Evolutionary conservation across 2,113 vertebrate species (phyloP).

Genomic region (Eulacestoma nigropectus): DNA sequence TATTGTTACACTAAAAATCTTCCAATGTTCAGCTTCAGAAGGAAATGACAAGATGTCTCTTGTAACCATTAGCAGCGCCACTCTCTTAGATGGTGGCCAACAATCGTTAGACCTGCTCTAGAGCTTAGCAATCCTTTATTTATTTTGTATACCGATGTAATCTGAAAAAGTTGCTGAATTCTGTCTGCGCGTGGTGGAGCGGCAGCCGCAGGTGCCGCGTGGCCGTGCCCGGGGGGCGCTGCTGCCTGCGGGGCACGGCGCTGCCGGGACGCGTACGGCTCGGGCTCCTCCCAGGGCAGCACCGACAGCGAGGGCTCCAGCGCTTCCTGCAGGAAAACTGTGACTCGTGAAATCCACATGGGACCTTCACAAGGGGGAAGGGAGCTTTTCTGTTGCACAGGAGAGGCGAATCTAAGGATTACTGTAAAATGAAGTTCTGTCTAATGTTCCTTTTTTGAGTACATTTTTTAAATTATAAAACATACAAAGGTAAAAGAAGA

Average conservation of each 20-base stretch:
- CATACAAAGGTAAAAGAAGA: constrained; percentile 20
- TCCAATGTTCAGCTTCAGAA: not conserved
- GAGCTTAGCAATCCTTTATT: not conserved
- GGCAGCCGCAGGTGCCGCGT: not conserved
- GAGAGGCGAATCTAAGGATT: not conserved
- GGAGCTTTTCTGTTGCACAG: not conserved
- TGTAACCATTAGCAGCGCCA: not conserved
- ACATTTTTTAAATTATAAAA: constrained; percentile 19
- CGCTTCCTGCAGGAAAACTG: not conserved
- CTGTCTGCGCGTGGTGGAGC: not conserved
- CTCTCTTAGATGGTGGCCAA: not conserved
- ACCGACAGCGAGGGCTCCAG: not conserved
- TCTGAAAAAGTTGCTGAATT: not conserved
- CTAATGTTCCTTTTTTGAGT: constrained; percentile 31
- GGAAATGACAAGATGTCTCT: not conserved
- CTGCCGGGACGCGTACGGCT: not conserved
- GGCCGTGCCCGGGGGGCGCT: not conserved
- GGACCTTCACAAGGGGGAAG: not conserved
- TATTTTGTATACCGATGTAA: not conserved
- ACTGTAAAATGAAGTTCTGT: constrained; percentile 13
- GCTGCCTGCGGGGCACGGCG: not conserved
- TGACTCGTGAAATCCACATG: not conserved
- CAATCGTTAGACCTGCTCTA: not conserved
- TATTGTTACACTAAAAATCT: constrained; percentile 16
- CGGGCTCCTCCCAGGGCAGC: not conserved